These are phyloP conservation scores for Malacosoma neustria DNA, from an alignment of 2,888 invertebrate genomes.

Conservation along the genomic window DNA sequence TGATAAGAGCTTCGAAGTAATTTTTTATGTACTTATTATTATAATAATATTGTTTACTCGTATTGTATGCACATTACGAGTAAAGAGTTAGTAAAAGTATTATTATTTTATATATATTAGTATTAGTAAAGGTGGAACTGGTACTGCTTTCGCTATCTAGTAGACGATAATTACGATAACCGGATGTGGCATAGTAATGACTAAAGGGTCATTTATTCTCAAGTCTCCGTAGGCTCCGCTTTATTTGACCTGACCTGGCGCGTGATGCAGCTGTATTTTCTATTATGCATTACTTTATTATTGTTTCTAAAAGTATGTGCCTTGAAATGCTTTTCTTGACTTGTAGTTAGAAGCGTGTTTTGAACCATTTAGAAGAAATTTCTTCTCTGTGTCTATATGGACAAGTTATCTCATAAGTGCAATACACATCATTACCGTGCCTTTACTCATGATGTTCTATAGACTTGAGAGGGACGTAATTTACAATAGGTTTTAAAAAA, in stretches of 20 bases:
- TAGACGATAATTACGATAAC: conserved; percentile 2
- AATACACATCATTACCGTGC: conserved; percentile 74
- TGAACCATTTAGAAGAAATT: conserved; percentile 65
- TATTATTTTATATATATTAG: too few species aligned
- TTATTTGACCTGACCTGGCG: conserved; percentile 46
- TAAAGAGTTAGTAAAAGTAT: conserved; percentile 18
- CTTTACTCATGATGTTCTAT: conserved; percentile 74
- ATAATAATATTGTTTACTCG: conserved; percentile 5
- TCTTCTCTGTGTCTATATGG: conserved; percentile 66
- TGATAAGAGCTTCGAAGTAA: conserved; percentile 56
- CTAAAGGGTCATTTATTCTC: conserved; percentile 4
- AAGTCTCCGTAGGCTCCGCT: conserved; percentile 48
- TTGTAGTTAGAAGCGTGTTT: conserved; percentile 69
- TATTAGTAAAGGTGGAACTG: not conserved
- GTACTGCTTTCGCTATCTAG: conserved; percentile 8
- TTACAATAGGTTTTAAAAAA: conserved; percentile 67
- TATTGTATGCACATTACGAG: conserved; percentile 20
- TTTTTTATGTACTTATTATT: conserved; percentile 42
- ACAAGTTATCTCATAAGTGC: conserved; percentile 67
- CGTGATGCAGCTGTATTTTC: conserved; percentile 40
- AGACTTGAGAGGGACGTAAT: conserved; percentile 74
- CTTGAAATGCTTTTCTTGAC: conserved; percentile 71
- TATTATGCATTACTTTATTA: conserved; percentile 50
- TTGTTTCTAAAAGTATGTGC: conserved; percentile 74
- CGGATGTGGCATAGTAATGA: not conserved